Evolutionary conservation across 1,140 invertebrate species (phyloP), one percentile per base, ranked within the genome.

Genomic region (Brachystomella parvula): DNA sequence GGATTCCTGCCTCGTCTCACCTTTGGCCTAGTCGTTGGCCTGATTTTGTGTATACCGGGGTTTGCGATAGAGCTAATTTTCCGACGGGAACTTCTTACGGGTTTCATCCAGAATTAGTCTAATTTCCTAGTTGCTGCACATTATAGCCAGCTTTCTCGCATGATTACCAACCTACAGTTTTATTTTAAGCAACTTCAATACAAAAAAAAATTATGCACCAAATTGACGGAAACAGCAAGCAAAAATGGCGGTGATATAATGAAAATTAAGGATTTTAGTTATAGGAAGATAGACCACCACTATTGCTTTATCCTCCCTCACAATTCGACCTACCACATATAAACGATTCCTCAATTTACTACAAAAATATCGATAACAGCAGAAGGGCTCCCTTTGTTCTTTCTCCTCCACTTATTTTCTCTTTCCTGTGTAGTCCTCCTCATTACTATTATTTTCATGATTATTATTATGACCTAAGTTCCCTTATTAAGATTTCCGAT

Each of bases 371-470:
- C 49, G 24, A 53, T 15, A 26, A 26, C 24, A 53, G 9, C 9
- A 53, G 24, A 24, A 24, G 21, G 49, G 12, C 24, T 53, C 3
- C 6, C 9, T 24, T 53, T 53, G 6, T 53, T 3, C 24, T 53
- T 19, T 6, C 3, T 53, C 49, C 9, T 53, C 49, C 49, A 53
- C 49, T 53, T 53, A 53, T 53, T 53, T n/a, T n/a, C n/a, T n/a
- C n/a, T n/a, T n/a, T n/a, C n/a, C n/a, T n/a, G n/a, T n/a, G n/a
- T n/a, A n/a, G n/a, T n/a, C n/a, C n/a, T n/a, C n/a, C n/a, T n/a
- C n/a, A 53, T 53, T 26, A 53, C 24, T 53, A 53, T 53, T 9
- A 15, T 53, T 53, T 53, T 53, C 6, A 6, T 53, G 6, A 53
- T 53, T 39, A 39, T 39, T 39, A 39, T 39, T 6, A 53, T 15